Percentiles rank a stretch among this genome's conserved stretches.
phyloP scores from a whole-genome alignment of 2,797 vertebrate genomes.

The Rachycentron canadum region DNA sequence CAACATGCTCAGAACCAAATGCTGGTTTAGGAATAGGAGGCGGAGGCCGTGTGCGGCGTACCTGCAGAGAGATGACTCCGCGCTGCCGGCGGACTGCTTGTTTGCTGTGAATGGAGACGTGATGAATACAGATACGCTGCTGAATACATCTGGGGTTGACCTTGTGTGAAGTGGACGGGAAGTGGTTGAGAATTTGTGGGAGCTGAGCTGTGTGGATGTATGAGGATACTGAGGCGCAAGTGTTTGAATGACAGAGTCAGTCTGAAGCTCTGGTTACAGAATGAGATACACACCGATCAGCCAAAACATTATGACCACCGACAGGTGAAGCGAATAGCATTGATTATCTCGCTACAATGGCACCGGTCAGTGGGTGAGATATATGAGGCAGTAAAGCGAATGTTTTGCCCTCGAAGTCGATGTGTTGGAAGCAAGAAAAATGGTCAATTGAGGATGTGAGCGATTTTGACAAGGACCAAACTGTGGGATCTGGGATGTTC shows the following conservation, averaged over 20 bases:
- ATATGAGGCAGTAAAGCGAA: too few species aligned
- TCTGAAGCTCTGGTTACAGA: background rate
- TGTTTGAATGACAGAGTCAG: background rate
- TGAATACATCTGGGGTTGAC: slow-evolving; percentile 39
- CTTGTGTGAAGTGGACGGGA: slow-evolving; percentile 48
- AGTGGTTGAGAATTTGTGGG: slow-evolving; percentile 15
- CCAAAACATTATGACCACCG: too few species aligned
- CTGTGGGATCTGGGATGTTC: too few species aligned
- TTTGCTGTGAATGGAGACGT: slow-evolving; percentile 57
- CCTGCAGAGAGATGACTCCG: slow-evolving; percentile 42
- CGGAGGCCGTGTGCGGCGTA: slow-evolving; percentile 15
- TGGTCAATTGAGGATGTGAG: too few species aligned
- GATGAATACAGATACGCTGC: slow-evolving; percentile 59
- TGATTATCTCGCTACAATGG: too few species aligned
- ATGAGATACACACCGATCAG: too few species aligned
- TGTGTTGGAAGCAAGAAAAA: too few species aligned
- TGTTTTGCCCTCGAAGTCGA: too few species aligned
- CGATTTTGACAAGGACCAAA: too few species aligned
- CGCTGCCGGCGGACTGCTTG: slow-evolving; percentile 22
- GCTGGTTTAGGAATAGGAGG: slow-evolving; percentile 1
- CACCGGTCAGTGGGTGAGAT: too few species aligned
- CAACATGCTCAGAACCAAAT: slow-evolving; percentile 13
- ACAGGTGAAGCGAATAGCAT: too few species aligned
- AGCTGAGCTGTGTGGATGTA: slow-evolving; percentile 12
- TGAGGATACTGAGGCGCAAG: background rate